Evolutionary conservation across 2,888 invertebrate species (phyloP).

Genomic region (Axea sp.): DNA sequence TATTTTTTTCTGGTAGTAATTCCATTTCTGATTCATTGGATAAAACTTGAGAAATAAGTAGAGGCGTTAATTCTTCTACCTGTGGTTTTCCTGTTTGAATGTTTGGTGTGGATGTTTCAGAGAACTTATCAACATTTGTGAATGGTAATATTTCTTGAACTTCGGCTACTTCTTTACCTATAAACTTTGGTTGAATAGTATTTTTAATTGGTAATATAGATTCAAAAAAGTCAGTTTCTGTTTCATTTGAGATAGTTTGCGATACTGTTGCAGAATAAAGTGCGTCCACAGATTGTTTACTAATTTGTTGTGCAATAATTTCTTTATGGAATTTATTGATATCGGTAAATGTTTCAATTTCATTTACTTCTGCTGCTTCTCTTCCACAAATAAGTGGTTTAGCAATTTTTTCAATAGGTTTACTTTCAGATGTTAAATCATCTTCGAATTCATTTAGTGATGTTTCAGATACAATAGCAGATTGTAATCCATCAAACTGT

Average conservation of each 20-base stretch:
- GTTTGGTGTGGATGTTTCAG: constrained; percentile 47
- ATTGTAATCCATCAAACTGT: constrained; percentile 63
- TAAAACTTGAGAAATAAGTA: constrained; percentile 70
- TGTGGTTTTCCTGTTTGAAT: constrained; percentile 63
- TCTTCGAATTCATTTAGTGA: constrained; percentile 65
- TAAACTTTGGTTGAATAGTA: constrained; percentile 72
- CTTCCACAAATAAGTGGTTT: constrained; percentile 73
- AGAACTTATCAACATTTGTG: constrained; percentile 64
- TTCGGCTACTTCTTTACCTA: constrained; percentile 74
- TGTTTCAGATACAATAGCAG: constrained; percentile 64
- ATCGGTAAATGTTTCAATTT: constrained; percentile 71
- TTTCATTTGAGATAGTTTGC: constrained; percentile 66
- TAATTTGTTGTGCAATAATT: constrained; percentile 55
- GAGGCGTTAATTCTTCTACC: constrained; percentile 65
- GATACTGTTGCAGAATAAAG: constrained; percentile 65
- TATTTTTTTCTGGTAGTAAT: constrained; percentile 67
- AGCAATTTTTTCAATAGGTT: constrained; percentile 65
- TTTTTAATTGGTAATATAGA: constrained; percentile 71
- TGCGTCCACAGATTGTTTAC: constrained; percentile 64
- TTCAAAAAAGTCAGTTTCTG: constrained; percentile 60
- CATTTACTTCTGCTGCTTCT: constrained; percentile 72
- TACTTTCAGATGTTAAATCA: constrained; percentile 47
- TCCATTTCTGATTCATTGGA: constrained; percentile 65
- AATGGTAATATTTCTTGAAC: constrained; percentile 68
- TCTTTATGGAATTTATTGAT: constrained; percentile 65